phyloP scores from a whole-genome alignment of 2,797 vertebrate species.

The Cetoscarus ocellatus region DNA sequence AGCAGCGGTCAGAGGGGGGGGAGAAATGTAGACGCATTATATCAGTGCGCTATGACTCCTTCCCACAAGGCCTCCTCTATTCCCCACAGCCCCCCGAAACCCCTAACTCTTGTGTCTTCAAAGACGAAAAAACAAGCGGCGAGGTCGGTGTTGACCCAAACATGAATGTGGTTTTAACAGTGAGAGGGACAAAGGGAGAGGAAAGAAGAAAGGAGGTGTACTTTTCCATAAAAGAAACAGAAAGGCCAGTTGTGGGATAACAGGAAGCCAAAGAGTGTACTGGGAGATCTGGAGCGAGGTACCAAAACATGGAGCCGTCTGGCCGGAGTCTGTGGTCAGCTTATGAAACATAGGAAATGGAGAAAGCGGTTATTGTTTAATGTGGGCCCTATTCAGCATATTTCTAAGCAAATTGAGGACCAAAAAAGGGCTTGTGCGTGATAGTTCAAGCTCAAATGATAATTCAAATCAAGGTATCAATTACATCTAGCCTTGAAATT shows the following conservation, averaged over 20 bases:
- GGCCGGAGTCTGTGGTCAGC: constrained; percentile 85
- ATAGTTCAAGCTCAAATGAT: constrained; percentile 10
- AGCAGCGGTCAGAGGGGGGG: constrained; percentile 45
- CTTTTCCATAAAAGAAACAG: constrained; percentile 63
- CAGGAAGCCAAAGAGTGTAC: constrained; percentile 78
- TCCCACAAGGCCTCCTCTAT: constrained; percentile 48
- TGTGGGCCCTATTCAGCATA: constrained; percentile 60
- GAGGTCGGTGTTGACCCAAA: constrained; percentile 63
- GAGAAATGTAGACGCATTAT: constrained; percentile 59
- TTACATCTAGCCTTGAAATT: constrained; percentile 33
- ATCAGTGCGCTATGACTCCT: constrained; percentile 64
- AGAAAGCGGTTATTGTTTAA: constrained; percentile 48
- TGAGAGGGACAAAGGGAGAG: constrained; percentile 46
- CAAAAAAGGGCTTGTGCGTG: constrained; percentile 24
- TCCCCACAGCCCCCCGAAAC: not conserved
- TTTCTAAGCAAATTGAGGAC: constrained; percentile 25
- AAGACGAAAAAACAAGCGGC: constrained; percentile 63
- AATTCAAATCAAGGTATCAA: constrained; percentile 43
- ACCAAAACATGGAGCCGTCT: constrained; percentile 79
- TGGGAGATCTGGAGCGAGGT: constrained; percentile 65
- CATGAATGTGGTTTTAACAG: constrained; percentile 72
- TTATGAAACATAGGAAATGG: constrained; percentile 56
- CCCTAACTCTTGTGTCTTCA: not conserved
- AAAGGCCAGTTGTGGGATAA: constrained; percentile 71
- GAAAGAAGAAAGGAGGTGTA: constrained; percentile 22